A percentile compares a stretch with the other conserved stretches of the same genome.
phyloP scores from a whole-genome alignment of 2,888 invertebrate species.

The Tipula confusa region DNA sequence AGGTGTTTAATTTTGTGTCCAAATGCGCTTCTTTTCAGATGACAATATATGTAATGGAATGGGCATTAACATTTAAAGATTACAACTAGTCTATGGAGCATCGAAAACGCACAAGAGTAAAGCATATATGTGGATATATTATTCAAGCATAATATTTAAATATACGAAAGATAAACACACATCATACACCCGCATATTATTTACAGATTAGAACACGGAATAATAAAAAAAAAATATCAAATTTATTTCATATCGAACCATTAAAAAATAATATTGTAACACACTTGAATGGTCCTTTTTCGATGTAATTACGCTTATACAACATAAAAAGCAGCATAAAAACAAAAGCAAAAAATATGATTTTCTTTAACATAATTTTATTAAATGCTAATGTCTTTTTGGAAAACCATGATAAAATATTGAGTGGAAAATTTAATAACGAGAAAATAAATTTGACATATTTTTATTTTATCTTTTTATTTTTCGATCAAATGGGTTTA shows the following conservation, averaged over 20 bases:
- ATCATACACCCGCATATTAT: neutral
- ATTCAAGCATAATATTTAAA: too few species aligned
- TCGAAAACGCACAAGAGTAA: too few species aligned
- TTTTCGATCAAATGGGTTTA: neutral
- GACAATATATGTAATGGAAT: too few species aligned
- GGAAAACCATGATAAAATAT: neutral
- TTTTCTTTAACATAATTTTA: neutral
- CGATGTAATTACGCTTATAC: neutral
- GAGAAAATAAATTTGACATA: neutral
- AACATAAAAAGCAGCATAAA: neutral
- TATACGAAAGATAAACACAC: neutral
- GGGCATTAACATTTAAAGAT: too few species aligned
- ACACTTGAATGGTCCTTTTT: neutral
- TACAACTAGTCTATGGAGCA: too few species aligned
- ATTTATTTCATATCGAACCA: conserved; percentile 3
- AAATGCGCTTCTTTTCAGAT: too few species aligned
- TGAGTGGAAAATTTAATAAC: conserved; percentile 20
- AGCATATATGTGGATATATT: too few species aligned
- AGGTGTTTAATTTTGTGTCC: too few species aligned
- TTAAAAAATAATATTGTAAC: conserved; percentile 12
- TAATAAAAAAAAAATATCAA: neutral
- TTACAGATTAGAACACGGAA: conserved; percentile 1
- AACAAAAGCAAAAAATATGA: neutral
- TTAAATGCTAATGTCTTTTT: conserved; percentile 12
- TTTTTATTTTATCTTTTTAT: neutral